Conservation (phyloP, 2,888 invertebrate genomes). For the Netelia inedita region DNA sequence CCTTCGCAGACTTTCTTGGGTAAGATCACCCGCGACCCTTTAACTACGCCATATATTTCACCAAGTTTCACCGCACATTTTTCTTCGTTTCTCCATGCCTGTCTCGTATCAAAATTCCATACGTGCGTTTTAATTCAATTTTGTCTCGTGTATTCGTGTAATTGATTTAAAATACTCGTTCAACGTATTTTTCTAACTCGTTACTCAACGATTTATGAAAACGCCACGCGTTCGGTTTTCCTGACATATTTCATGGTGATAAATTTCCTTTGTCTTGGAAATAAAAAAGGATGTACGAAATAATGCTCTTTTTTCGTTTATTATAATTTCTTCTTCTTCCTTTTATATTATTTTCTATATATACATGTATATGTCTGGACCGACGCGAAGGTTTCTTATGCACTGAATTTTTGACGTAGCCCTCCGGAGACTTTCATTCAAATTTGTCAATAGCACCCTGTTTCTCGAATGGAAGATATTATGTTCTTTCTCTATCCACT, state of each 20-base stretch:
- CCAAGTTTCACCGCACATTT: slow-evolving; percentile 19
- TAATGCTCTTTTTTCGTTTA: slow-evolving; percentile 19
- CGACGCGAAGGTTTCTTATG: slow-evolving; percentile 23
- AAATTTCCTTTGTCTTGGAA: not conserved
- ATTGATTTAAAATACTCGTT: not conserved
- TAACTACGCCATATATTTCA: slow-evolving; percentile 27
- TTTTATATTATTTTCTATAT: slow-evolving; percentile 3
- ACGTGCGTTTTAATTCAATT: slow-evolving; percentile 20
- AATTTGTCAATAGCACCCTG: slow-evolving; percentile 37
- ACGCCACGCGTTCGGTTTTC: not conserved
- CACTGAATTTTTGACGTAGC: slow-evolving; percentile 31
- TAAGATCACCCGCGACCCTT: slow-evolving; percentile 19
- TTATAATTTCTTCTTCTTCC: not conserved
- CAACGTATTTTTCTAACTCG: too few species aligned
- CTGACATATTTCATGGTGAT: slow-evolving; percentile 11
- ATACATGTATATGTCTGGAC: not conserved
- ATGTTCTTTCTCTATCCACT: not conserved
- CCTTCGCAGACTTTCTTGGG: slow-evolving; percentile 62
- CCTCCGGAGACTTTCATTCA: slow-evolving; percentile 23
- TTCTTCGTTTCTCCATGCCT: not conserved
- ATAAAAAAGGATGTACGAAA: not conserved
- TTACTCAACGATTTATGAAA: too few species aligned
- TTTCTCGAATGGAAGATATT: slow-evolving; percentile 37
- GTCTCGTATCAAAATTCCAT: slow-evolving; percentile 10
- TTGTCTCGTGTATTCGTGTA: not conserved